phyloP scores from a whole-genome alignment of 2,888 invertebrate genomes.

The Helobdella robusta region DNA sequence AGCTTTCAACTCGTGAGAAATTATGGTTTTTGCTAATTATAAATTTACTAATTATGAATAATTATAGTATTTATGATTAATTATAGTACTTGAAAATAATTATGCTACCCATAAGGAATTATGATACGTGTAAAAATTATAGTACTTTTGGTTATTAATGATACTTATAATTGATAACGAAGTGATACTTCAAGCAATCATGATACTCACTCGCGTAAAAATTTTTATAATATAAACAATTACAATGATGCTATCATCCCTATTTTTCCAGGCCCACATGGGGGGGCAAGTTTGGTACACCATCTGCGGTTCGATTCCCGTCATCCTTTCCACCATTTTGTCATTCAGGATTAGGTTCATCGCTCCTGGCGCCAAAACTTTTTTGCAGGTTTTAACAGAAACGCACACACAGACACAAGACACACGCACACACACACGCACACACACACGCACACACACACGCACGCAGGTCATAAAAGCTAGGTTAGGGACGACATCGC shows the following conservation, averaged over 20 bases:
- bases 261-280: slow-evolving; percentile 7
- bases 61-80: neutral
- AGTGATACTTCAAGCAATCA: no score
- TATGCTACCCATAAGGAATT: no score
- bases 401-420: no score
- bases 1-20: slow-evolving; percentile 1
- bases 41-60: neutral
- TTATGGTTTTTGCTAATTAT: neutral
- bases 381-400: slow-evolving; percentile 35
- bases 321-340: slow-evolving; percentile 35
- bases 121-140: no score
- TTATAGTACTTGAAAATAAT: neutral
- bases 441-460: slow-evolving; percentile 4
- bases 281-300: slow-evolving; percentile 35
- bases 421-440: slow-evolving; percentile 4
- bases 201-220: no score
- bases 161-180: no score
- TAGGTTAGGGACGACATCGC: slow-evolving; percentile 31
- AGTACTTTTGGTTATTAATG: no score
- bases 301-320: slow-evolving; percentile 29
- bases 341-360: slow-evolving; percentile 36
- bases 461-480: slow-evolving; percentile 33
- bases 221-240: no score
- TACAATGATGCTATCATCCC: no score
- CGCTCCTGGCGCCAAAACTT: slow-evolving; percentile 37